Evolutionary conservation across 2,113 vertebrate genomes (phyloP).

Genomic region (Paralichthys olivaceus): DNA sequence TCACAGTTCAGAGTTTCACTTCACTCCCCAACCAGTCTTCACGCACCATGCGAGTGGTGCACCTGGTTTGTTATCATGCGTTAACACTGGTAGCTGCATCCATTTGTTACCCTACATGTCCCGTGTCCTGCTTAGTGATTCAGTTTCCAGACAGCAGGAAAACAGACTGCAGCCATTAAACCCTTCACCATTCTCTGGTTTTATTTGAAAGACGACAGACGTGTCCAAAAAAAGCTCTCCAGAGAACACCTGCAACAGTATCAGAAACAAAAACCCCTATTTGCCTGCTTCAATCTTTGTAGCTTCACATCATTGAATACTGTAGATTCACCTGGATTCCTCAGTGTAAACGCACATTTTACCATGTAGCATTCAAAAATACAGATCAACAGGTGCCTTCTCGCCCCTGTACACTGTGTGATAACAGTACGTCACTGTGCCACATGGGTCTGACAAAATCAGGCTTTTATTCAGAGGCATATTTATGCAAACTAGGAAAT

Average conservation of each 20-base stretch:
- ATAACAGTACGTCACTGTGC: no score
- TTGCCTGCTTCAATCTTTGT: not conserved
- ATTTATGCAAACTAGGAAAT: not conserved
- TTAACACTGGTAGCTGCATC: not conserved
- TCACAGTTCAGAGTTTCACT: not conserved
- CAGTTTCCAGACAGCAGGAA: not conserved
- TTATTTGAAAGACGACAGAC: slow-evolving; percentile 19
- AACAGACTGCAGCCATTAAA: not conserved
- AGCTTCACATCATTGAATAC: not conserved
- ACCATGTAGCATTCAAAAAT: not conserved
- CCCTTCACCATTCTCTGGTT: slow-evolving; percentile 3
- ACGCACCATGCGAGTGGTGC: not conserved
- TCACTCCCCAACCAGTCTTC: not conserved
- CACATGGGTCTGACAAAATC: no score
- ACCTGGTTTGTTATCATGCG: not conserved
- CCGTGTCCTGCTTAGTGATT: not conserved
- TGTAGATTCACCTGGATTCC: not conserved
- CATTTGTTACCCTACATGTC: not conserved
- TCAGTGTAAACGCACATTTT: slow-evolving; percentile 1
- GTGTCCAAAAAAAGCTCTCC: not conserved
- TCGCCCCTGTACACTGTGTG: no score
- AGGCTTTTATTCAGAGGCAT: not conserved
- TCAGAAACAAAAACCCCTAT: not conserved
- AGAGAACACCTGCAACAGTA: not conserved
- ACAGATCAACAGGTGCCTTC: no score